These are phyloP conservation scores for Arge pagana DNA, from an alignment of 2,888 invertebrate species.

Conservation along the genomic window DNA sequence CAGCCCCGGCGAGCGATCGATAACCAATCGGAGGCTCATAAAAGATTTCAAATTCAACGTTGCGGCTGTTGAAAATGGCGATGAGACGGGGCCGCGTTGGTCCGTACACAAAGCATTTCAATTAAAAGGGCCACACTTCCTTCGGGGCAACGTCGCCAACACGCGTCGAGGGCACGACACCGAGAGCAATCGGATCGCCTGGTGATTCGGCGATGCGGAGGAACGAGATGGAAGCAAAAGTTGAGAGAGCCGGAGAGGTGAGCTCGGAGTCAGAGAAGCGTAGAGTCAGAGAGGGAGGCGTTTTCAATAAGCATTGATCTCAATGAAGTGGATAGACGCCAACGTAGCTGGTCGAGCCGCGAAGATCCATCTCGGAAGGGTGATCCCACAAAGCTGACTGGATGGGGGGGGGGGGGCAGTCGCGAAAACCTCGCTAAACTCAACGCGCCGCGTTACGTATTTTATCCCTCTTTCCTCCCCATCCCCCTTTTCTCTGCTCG, in stretches of 20 bases:
- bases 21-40: conserved; percentile 42
- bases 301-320: conserved; percentile 46
- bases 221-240: conserved; percentile 16
- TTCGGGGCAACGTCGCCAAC: conserved; percentile 21
- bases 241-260: not conserved
- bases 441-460: conserved; percentile 11
- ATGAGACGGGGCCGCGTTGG: conserved; percentile 12
- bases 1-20: conserved; percentile 32
- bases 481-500: conserved; percentile 17
- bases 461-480: conserved; percentile 4
- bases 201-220: conserved; percentile 3
- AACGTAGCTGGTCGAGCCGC: conserved; percentile 29
- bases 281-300: conserved; percentile 26
- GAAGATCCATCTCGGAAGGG: conserved; percentile 29
- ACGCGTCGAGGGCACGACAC: conserved; percentile 3
- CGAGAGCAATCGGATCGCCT: not conserved
- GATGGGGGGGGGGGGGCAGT: conserved; percentile 9
- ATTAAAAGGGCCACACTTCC: conserved; percentile 34
- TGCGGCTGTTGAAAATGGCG: conserved; percentile 18
- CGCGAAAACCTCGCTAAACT: conserved; percentile 6
- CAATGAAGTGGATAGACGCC: conserved; percentile 43
- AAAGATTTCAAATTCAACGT: conserved; percentile 35
- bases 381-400: conserved; percentile 22
- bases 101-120: conserved; percentile 33
- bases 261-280: conserved; percentile 6